phyloP scores from a whole-genome alignment of 2,113 vertebrate species.

The Takifugu bimaculatus region DNA sequence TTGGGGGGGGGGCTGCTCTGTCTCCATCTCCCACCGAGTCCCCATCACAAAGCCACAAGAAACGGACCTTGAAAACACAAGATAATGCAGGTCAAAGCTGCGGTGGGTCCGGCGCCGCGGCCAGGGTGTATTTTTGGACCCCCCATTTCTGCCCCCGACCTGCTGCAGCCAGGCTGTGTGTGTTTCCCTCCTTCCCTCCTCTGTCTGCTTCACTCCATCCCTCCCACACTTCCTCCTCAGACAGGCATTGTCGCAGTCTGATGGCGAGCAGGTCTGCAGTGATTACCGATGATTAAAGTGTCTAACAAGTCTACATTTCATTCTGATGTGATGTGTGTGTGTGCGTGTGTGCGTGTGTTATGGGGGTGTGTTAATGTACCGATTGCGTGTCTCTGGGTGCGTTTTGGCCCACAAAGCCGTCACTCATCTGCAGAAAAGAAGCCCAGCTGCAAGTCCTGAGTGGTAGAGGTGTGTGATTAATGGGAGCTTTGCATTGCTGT shows the following conservation, averaged over 20 bases:
- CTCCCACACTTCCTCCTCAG: slow-evolving; percentile 24
- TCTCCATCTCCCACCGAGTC: slow-evolving; percentile 39
- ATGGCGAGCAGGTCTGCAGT: slow-evolving; percentile 66
- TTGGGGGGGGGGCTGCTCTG: slow-evolving; percentile 8
- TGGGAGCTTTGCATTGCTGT: slow-evolving; percentile 11
- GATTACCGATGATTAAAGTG: slow-evolving; percentile 76
- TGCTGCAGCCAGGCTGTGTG: slow-evolving; percentile 24
- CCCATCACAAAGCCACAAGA: slow-evolving; percentile 34
- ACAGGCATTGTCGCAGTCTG: slow-evolving; percentile 57
- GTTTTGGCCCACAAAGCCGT: slow-evolving; percentile 48
- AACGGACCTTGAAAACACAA: slow-evolving; percentile 62
- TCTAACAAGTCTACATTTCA: slow-evolving; percentile 62
- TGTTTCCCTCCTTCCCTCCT: slow-evolving; percentile 13
- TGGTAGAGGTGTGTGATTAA: slow-evolving; percentile 35
- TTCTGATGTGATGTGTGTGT: slow-evolving; percentile 25
- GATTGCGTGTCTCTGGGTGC: slow-evolving; percentile 9
- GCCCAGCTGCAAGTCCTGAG: slow-evolving; percentile 55
- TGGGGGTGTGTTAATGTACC: slow-evolving; percentile 2
- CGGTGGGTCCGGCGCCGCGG: slow-evolving; percentile 13
- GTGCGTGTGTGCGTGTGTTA: background rate
- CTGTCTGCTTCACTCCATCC: slow-evolving; percentile 15
- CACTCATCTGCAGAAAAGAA: slow-evolving; percentile 46
- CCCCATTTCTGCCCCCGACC: slow-evolving; percentile 41
- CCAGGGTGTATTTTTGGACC: slow-evolving; percentile 59
- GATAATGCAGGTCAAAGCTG: slow-evolving; percentile 65